Evolutionary conservation across 2,888 invertebrate species (phyloP), one percentile per base, ranked within the genome.

Genomic region (Allolobophora icterica): DNA sequence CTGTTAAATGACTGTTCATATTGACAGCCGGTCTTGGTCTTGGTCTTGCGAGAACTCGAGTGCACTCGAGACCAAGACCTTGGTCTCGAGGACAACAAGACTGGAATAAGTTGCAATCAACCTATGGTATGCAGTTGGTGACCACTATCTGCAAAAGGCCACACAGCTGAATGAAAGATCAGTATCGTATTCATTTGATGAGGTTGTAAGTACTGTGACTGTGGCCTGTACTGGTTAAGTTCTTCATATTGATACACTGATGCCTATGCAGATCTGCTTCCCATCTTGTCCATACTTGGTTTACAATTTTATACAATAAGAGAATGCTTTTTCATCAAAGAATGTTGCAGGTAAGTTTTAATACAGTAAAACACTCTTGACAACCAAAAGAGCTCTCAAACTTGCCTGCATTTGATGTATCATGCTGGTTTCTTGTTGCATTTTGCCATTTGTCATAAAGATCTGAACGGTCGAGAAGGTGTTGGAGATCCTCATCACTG

Each of bases 381-480:
- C 30, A 71, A 71, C 1, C 30, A 71, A 71, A 30, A 5, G n/a
- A 30, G 30, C n/a, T 71, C n/a, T n/a, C n/a, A n/a, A n/a, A 71
- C 30, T 71, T 87, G n/a, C 38, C 34, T 87, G 38, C 38, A 87
- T 34, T 35, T 87, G 11, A 34, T 35, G 24, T 35, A 35, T 87
- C 34, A 35, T 35, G 38, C n/a, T 8, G 34, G 38, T 35, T 35
- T 87, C 34, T 87, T 21, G 6, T 35, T 87, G 38, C 38, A 35
- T 87, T 24, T 34, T 92, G 42, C 94, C 94, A 94, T 34, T 91
- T 92, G 34, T 92, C 92, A 5, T 92, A 91, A 45, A 95, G 92
- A 89, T 94, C 94, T 33, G 94, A 93, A 40, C 96, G 93, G 93
- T 96, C 95, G 89, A 96, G 93, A n/a, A 96, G 92, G n/a, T 92